phyloP scores from a whole-genome alignment of 2,113 vertebrate genomes.

The Noctilio leporinus region DNA sequence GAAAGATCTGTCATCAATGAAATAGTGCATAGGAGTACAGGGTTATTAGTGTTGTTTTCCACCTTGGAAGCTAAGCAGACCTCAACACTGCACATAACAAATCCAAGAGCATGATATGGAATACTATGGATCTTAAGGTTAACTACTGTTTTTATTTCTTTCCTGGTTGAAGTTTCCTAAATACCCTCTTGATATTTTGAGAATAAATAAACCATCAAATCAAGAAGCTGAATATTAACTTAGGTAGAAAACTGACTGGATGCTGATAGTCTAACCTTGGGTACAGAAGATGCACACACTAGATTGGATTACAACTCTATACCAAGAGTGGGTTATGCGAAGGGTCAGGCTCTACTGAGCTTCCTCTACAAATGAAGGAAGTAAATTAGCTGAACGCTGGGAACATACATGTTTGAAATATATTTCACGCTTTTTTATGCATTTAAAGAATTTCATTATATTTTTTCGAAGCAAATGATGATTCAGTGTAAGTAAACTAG shows the following conservation, averaged over 20 bases:
- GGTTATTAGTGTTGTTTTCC: not conserved
- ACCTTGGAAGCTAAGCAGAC: not conserved
- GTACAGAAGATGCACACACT: not conserved
- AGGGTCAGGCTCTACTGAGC: not conserved
- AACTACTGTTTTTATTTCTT: not conserved
- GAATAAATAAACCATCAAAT: not conserved
- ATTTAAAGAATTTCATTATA: not conserved
- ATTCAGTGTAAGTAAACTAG: not conserved
- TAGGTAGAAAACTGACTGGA: not conserved
- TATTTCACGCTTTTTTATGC: not conserved
- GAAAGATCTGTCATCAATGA: not conserved
- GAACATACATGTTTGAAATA: not conserved
- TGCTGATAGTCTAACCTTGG: not conserved
- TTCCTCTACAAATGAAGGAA: not conserved
- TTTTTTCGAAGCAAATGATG: slow-evolving; percentile 8
- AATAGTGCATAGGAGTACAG: not conserved
- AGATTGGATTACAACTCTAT: not conserved
- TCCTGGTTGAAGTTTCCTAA: not conserved
- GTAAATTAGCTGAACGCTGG: not conserved
- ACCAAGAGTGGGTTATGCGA: not conserved
- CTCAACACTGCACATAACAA: not conserved
- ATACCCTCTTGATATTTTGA: not conserved
- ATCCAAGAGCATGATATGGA: not conserved
- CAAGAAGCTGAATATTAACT: not conserved
- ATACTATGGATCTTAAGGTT: not conserved